Percentiles rank a stretch among this genome's conserved stretches.
These are phyloP conservation scores for Malaclemys terrapin DNA, from an alignment of 2,113 vertebrate genomes.

Conservation along the genomic window DNA sequence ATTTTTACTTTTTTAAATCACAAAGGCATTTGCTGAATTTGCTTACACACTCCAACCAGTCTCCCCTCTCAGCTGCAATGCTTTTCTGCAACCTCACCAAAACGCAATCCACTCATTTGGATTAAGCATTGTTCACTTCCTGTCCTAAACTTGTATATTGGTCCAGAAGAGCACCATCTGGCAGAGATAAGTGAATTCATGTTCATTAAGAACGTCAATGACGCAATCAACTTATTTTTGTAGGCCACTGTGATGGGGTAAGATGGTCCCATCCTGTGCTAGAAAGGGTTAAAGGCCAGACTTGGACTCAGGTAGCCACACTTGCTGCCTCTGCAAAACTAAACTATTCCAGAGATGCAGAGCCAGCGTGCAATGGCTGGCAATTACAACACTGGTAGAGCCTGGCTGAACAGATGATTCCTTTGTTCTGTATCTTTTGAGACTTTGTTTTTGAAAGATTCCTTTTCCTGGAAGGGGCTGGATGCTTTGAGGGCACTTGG, in stretches of 20 bases:
- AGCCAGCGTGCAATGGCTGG: not conserved
- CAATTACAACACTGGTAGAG: not conserved
- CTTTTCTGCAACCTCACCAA: fast-evolving
- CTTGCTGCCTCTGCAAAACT: not conserved
- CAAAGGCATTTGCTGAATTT: not conserved
- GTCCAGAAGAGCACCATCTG: not conserved
- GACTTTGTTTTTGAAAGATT: not conserved
- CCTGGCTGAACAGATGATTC: not conserved
- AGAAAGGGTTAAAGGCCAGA: not conserved
- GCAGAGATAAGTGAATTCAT: not conserved
- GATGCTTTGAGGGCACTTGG: not conserved
- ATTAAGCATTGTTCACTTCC: not conserved
- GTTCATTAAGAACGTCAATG: not conserved
- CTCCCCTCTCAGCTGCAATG: not conserved
- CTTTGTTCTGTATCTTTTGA: not conserved
- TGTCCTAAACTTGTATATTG: not conserved
- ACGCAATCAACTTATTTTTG: not conserved
- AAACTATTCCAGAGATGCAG: not conserved
- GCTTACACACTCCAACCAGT: not conserved
- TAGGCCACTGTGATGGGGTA: not conserved
- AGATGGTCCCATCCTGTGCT: not conserved
- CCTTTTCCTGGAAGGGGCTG: not conserved
- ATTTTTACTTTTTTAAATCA: not conserved
- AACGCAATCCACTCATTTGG: not conserved
- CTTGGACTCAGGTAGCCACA: too few species aligned